These are phyloP conservation scores for Empidonax traillii DNA, from an alignment of 2,113 vertebrate genomes.

Conservation along the genomic window DNA sequence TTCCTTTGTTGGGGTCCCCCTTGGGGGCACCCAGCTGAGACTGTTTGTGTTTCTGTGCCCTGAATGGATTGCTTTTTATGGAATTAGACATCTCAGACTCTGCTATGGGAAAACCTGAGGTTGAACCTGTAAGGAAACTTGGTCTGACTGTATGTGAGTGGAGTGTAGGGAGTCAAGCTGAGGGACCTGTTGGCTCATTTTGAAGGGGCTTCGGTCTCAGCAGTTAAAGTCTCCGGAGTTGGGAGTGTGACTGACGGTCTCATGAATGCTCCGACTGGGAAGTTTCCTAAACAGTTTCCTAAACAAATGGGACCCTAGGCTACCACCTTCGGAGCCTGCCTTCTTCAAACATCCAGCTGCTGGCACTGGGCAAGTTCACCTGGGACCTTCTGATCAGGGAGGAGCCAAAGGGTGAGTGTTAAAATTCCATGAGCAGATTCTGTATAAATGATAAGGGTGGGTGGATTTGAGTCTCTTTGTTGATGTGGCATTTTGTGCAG, in stretches of 20 bases:
- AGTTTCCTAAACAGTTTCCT: not conserved
- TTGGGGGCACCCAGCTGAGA: no score
- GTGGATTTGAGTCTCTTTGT: not conserved
- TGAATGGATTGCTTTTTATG: not conserved
- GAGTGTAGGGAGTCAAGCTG: not conserved
- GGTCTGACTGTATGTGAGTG: not conserved
- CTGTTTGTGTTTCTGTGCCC: not conserved
- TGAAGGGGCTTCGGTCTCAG: not conserved
- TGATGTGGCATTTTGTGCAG: not conserved
- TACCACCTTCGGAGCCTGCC: not conserved
- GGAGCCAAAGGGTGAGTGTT: not conserved
- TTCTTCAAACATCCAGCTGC: not conserved
- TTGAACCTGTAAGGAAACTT: not conserved
- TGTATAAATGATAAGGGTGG: not conserved
- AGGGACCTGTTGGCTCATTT: not conserved
- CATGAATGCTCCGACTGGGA: not conserved
- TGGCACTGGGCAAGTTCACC: not conserved
- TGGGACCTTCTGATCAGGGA: not conserved
- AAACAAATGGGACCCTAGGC: not conserved
- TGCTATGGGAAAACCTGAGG: not conserved
- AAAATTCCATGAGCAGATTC: not conserved
- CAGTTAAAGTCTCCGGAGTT: no score
- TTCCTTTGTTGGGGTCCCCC: not conserved
- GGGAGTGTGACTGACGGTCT: not conserved
- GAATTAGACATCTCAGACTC: not conserved